Evolutionary conservation across 2,888 invertebrate species (phyloP).

Genomic region (Noctua fimbriata): DNA sequence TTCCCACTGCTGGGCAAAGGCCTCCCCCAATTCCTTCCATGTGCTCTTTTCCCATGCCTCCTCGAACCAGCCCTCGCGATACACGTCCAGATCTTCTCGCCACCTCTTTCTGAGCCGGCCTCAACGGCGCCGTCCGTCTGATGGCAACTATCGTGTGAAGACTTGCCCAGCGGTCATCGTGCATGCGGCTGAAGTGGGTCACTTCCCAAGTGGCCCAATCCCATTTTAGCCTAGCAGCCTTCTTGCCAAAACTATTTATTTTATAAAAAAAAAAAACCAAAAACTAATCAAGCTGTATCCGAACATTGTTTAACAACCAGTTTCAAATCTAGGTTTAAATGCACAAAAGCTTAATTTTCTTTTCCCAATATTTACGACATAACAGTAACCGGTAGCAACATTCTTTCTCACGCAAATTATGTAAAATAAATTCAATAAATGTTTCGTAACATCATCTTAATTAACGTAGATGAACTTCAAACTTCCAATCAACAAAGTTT

Average conservation of each 20-base stretch:
- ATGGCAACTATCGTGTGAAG: no score
- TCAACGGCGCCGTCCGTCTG: no score
- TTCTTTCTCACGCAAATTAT: conserved; percentile 67
- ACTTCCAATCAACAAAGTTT: conserved; percentile 69
- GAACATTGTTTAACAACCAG: conserved; percentile 16
- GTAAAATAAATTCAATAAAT: conserved; percentile 64
- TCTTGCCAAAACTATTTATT: not conserved
- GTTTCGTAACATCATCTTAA: conserved; percentile 68
- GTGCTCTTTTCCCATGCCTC: no score
- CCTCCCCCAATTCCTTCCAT: no score
- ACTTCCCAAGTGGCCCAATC: no score
- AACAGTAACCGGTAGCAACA: conserved; percentile 53
- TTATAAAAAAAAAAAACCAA: not conserved
- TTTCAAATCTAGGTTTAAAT: conserved; percentile 36
- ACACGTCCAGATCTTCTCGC: no score
- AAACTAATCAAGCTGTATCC: not conserved
- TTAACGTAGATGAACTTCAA: conserved; percentile 70
- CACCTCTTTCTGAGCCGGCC: no score
- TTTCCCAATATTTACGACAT: conserved; percentile 39
- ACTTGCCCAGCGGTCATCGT: no score
- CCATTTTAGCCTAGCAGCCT: no score
- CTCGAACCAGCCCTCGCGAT: no score
- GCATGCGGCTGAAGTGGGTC: no score
- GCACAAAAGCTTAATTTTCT: conserved; percentile 4
- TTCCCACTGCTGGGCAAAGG: no score